Percentiles rank a stretch among this genome's conserved stretches.
phyloP scores from a whole-genome alignment of 2,113 vertebrate genomes.

The Trogon melanurus region DNA sequence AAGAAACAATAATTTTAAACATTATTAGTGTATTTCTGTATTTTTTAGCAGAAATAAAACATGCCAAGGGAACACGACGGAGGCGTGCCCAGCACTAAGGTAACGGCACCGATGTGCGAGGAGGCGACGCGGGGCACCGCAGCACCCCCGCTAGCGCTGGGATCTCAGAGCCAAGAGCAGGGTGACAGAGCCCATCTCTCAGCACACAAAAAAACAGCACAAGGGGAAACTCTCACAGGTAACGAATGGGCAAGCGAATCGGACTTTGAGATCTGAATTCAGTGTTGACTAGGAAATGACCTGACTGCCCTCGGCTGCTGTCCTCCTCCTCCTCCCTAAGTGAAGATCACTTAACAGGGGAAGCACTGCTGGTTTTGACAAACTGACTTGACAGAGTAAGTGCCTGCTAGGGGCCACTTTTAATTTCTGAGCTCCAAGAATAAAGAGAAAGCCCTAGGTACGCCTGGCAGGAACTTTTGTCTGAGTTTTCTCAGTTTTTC shows the following conservation, averaged over 20 bases:
- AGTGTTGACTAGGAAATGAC: not conserved
- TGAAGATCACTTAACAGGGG: not conserved
- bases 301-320: not conserved
- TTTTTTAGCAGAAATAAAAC: not conserved
- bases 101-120: not conserved
- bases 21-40: not conserved
- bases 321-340: not conserved
- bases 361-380: not conserved
- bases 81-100: accelerated
- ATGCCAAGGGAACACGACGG: not conserved
- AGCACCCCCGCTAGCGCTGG: accelerated
- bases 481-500: not conserved
- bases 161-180: not conserved
- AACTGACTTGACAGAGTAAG: not conserved
- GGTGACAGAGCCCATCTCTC: not conserved
- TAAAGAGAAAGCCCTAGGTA: not conserved
- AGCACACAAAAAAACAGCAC: not conserved
- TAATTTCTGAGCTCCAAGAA: not conserved
- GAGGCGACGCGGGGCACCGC: not conserved
- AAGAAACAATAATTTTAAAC: not conserved
- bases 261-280: not conserved
- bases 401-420: not conserved
- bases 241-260: not conserved
- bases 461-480: not conserved
- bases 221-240: not conserved